Evolutionary conservation across 92 coral and sea anemone genomes (phyloP), one percentile per base, ranked within the genome.

Genomic region (Paragorgia papillata): DNA sequence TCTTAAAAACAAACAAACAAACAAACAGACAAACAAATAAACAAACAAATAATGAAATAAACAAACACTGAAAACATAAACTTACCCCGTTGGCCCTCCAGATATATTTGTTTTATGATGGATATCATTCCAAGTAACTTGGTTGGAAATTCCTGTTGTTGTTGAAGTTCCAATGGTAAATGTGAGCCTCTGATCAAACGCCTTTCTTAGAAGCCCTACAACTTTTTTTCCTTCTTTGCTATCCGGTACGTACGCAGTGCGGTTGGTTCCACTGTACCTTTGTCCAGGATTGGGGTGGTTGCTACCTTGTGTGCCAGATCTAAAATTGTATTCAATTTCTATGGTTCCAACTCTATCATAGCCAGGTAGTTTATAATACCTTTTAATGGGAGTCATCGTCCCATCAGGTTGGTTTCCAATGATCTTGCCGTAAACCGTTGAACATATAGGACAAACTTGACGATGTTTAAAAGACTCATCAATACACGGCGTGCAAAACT

Each of bases 141-240:
- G 73, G 73, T 85, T 80, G 5, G 21, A 3, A 0, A 0, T 21
- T 49, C 90, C 92, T 15, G 87, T 73, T 2, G 90, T 86, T 40
- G 77, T 66, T 29, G 92, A 88, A 0, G 82, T 86, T 18, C 92
- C 92, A 40, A 91, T 87, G 10, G 97, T 88, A 57, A 91, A 91
- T 9, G 82, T 71, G 15, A 88, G 73, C 3, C 81, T 85, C 39
- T 86, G 88, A 24, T 83, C 86, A 66, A 89, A 89, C 22, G 95
- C 95, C 49, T 49, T 86, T 32, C 29, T 83, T 43, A 89, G 65
- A 46, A 89, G 88, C 62, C 58, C 35, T 22, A 86, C 57, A 25
- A 89, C 90, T 34, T 89, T 82, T 46, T 61, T 79, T 9, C 94
- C 90, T 56, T 86, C 88, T 43, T 82, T 64, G 35, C 71, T 68